These are phyloP conservation scores for Parauchenoglanis punctatus DNA, from an alignment of 2,797 vertebrate species.

Conservation along the genomic window DNA sequence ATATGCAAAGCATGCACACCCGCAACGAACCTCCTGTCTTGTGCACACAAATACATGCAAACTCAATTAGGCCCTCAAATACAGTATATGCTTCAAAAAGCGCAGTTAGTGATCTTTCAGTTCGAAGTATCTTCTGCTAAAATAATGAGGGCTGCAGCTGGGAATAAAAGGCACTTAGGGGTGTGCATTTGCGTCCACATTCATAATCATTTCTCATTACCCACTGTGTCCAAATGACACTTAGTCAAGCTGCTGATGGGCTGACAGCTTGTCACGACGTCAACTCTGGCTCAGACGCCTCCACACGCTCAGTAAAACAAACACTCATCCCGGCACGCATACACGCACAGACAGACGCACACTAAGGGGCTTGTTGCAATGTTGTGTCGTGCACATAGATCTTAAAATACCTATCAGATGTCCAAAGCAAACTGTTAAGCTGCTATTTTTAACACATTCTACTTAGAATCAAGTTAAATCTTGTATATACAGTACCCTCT, in stretches of 20 bases:
- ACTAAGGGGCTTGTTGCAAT: constrained; percentile 9
- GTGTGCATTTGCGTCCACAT: constrained; percentile 31
- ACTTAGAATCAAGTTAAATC: neutral
- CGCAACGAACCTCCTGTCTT: constrained; percentile 19
- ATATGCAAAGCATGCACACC: constrained; percentile 21
- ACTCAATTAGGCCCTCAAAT: constrained; percentile 45
- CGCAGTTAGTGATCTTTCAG: constrained; percentile 22
- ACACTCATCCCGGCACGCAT: constrained; percentile 31
- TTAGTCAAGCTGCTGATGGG: constrained; percentile 51
- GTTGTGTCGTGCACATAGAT: constrained; percentile 10
- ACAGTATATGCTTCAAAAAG: constrained; percentile 26
- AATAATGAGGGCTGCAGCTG: constrained; percentile 46
- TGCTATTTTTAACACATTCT: neutral
- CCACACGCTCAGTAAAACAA: constrained; percentile 43
- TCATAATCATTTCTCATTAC: constrained; percentile 44
- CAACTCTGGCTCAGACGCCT: constrained; percentile 43
- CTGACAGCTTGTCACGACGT: constrained; percentile 54
- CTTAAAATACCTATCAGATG: neutral
- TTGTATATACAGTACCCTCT: too few relatives aligned
- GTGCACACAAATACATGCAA: constrained; percentile 53
- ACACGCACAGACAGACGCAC: neutral
- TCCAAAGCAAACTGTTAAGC: neutral
- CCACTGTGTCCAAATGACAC: constrained; percentile 37
- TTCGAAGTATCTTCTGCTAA: constrained; percentile 4
- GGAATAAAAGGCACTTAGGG: constrained; percentile 43